A percentile compares a stretch with the other conserved stretches of the same genome.
phyloP scores from a whole-genome alignment of 2,113 vertebrate species.

The Genyomyrus donnyi region DNA sequence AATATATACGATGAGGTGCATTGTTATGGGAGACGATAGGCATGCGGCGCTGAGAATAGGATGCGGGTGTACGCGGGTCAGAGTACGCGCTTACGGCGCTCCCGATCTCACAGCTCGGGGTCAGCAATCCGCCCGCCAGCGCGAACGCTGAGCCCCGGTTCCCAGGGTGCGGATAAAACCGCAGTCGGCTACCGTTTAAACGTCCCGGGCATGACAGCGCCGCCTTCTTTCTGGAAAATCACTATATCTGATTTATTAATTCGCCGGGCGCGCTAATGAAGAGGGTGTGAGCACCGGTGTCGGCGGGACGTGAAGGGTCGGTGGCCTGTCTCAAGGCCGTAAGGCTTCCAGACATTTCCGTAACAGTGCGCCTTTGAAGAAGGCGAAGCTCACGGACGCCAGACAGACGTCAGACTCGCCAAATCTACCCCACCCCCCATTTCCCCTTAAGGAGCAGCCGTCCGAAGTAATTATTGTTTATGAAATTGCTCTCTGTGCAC shows the following conservation, averaged over 20 bases:
- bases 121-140: background rate
- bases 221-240: too few relatives aligned
- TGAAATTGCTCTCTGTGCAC: background rate
- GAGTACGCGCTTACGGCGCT: background rate
- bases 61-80: background rate
- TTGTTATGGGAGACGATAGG: background rate
- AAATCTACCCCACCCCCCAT: background rate
- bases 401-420: background rate
- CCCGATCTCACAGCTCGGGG: background rate
- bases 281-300: background rate
- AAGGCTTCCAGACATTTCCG: background rate
- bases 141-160: background rate
- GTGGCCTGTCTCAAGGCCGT: background rate
- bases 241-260: background rate
- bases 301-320: background rate
- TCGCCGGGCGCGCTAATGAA: background rate
- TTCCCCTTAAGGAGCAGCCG: background rate
- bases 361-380: background rate
- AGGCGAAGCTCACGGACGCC: background rate
- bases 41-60: background rate
- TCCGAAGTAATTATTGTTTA: slow-evolving; percentile 1
- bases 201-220: background rate
- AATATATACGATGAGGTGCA: background rate
- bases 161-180: background rate
- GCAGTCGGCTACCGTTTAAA: background rate